phyloP scores from a whole-genome alignment of 1,140 invertebrate genomes.

The Anastatus disparis region DNA sequence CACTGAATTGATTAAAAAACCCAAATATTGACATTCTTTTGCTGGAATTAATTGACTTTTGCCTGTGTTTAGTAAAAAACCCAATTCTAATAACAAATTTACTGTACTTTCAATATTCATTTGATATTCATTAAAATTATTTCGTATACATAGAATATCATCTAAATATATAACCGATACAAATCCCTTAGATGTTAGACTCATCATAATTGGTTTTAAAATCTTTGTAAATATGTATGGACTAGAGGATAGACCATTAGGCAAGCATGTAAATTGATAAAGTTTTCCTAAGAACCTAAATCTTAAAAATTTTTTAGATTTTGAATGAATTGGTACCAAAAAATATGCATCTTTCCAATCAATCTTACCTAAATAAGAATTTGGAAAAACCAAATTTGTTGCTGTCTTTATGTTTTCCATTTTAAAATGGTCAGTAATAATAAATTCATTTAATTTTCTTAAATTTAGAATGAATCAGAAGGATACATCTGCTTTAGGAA shows the following conservation, averaged over 20 bases:
- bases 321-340: constrained; percentile 4
- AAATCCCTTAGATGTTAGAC: constrained; percentile 1
- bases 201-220: constrained; percentile 30
- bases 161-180: constrained; percentile 36
- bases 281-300: constrained; percentile 27
- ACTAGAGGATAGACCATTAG: constrained; percentile 17
- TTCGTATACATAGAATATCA: constrained; percentile 25
- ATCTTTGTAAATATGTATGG: constrained; percentile 39
- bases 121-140: neutral
- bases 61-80: neutral
- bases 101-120: neutral
- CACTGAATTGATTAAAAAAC: neutral
- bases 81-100: neutral
- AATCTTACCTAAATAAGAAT: constrained; percentile 25
- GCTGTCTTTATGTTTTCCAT: constrained; percentile 38
- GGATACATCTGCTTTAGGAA: constrained; percentile 20
- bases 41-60: neutral
- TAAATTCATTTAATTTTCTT: too few species aligned
- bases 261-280: constrained; percentile 35
- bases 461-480: constrained; percentile 23
- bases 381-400: constrained; percentile 22
- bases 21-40: neutral
- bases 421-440: constrained; percentile 34
- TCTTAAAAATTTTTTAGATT: constrained; percentile 28
- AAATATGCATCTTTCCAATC: constrained; percentile 36